Conservation (phyloP, 2,797 vertebrate genomes). For the Cetoscarus ocellatus region DNA sequence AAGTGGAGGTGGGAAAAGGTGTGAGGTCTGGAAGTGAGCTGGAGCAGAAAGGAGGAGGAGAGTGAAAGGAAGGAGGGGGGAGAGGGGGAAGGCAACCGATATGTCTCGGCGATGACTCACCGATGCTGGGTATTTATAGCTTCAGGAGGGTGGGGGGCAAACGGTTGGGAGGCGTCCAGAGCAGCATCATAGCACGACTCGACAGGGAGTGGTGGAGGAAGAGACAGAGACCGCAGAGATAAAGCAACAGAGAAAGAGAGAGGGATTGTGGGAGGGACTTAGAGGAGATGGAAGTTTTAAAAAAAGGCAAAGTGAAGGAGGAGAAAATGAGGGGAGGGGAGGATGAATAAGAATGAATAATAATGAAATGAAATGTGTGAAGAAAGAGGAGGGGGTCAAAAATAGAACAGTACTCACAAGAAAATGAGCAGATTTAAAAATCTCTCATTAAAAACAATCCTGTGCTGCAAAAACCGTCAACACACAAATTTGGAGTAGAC, state of each 20-base stretch:
- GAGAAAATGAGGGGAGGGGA: constrained; percentile 6
- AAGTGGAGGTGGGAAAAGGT: constrained; percentile 44
- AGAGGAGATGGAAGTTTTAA: constrained; percentile 20
- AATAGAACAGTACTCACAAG: constrained; percentile 40
- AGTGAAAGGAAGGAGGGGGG: constrained; percentile 36
- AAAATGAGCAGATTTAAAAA: constrained; percentile 27
- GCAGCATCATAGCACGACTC: constrained; percentile 53
- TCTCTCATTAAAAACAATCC: constrained; percentile 20
- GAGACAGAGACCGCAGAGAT: constrained; percentile 53
- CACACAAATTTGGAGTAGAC: neutral
- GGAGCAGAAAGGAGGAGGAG: constrained; percentile 12
- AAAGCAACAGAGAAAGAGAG: constrained; percentile 40
- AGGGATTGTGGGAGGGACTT: constrained; percentile 7
- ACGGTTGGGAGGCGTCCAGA: constrained; percentile 65
- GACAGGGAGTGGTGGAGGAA: constrained; percentile 64
- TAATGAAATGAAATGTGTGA: constrained; percentile 37
- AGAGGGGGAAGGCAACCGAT: constrained; percentile 70
- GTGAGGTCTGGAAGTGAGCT: constrained; percentile 53
- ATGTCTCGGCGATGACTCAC: constrained; percentile 87
- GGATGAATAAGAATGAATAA: constrained; percentile 35
- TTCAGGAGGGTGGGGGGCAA: constrained; percentile 60
- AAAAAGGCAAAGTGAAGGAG: constrained; percentile 16
- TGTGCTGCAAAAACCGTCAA: constrained; percentile 14
- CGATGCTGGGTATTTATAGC: constrained; percentile 84
- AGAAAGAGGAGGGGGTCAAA: constrained; percentile 28